Conservation (phyloP, 2,888 invertebrate species). For the Philopedon plagiatum region DNA sequence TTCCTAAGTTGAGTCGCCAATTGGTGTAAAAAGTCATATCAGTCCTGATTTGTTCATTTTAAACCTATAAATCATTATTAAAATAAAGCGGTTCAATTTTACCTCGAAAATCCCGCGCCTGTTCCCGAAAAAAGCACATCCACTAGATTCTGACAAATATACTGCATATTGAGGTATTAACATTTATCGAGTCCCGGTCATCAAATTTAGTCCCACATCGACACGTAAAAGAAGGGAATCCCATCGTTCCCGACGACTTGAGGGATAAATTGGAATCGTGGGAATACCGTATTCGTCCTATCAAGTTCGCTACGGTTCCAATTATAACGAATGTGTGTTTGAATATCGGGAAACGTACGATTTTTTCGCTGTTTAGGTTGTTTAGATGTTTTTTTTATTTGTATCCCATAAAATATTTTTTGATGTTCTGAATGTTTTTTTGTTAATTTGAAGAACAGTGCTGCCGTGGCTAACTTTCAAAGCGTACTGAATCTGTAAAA, state of each 20-base stretch:
- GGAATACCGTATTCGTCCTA: conserved; percentile 33
- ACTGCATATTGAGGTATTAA: conserved; percentile 69
- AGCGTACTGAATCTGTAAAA: too few species aligned
- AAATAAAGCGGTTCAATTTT: background rate
- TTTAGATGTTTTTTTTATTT: too few species aligned
- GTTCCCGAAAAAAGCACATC: conserved; percentile 9
- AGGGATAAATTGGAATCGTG: conserved; percentile 51
- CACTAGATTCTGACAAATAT: conserved; percentile 61
- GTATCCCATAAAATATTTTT: too few species aligned
- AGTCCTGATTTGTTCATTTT: too few species aligned
- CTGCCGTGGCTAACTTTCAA: too few species aligned
- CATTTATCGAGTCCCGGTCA: conserved; percentile 66
- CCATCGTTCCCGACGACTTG: conserved; percentile 52
- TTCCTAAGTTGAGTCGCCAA: too few species aligned
- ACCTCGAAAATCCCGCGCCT: background rate
- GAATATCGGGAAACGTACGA: background rate
- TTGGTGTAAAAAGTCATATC: too few species aligned
- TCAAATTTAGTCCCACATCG: conserved; percentile 48
- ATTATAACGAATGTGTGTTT: conserved; percentile 35
- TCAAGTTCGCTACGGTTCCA: conserved; percentile 25
- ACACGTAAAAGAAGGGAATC: conserved; percentile 36
- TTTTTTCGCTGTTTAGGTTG: too few species aligned
- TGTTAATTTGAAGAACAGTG: too few species aligned
- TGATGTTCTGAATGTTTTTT: too few species aligned
- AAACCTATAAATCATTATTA: background rate